These are phyloP conservation scores for Sardina pilchardus DNA, from an alignment of 2,113 vertebrate species.

Conservation along the genomic window DNA sequence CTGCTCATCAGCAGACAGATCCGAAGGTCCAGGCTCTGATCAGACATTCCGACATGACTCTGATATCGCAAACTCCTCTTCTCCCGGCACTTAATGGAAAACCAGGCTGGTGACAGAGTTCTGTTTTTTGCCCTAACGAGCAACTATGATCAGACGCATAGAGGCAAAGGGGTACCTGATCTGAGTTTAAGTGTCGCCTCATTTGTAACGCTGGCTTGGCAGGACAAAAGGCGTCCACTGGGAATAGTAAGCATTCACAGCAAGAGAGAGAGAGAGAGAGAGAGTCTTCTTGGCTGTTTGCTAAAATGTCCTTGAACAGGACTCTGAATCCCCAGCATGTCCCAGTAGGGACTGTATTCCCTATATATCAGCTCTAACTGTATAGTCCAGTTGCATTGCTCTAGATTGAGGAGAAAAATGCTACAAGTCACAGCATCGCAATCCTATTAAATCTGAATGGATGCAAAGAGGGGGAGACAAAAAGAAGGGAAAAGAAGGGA, in stretches of 20 bases:
- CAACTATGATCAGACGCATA: not conserved
- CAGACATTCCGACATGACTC: not conserved
- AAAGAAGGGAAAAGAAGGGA: not conserved
- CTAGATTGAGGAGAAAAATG: not conserved
- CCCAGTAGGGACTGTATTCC: not conserved
- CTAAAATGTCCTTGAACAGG: not conserved
- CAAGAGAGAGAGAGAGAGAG: not conserved
- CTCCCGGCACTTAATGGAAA: not conserved
- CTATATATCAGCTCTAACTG: not conserved
- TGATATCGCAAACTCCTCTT: not conserved
- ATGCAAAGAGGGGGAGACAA: not conserved
- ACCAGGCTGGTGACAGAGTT: not conserved
- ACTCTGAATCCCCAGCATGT: not conserved
- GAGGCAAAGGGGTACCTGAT: not conserved
- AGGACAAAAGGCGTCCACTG: not conserved
- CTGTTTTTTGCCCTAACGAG: not conserved
- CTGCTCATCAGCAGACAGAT: not conserved
- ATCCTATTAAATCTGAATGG: not conserved
- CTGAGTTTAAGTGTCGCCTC: not conserved
- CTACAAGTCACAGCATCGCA: not conserved
- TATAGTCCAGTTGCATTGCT: not conserved
- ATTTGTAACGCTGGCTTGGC: not conserved
- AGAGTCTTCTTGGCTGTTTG: not conserved
- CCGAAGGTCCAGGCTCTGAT: not conserved
- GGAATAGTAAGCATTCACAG: not conserved